Conservation (phyloP, 2,797 vertebrate genomes). For the Cryptoprocta ferox region DNA sequence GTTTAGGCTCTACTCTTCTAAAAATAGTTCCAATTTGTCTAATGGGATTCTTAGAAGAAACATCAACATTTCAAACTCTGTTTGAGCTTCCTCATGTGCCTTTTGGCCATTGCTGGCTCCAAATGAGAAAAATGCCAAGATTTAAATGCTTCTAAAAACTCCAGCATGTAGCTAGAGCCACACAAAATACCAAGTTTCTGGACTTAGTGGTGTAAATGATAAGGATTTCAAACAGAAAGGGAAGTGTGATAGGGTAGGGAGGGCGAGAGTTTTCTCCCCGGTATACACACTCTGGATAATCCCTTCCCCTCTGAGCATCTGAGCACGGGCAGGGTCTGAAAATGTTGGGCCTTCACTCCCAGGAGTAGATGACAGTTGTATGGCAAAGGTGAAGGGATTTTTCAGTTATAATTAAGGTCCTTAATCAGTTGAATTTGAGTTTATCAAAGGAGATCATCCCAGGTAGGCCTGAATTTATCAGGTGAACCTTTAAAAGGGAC, state of each 20-base stretch:
- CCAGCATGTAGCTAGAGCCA: not conserved
- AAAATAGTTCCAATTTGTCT: not conserved
- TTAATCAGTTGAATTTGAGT: not conserved
- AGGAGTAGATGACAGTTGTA: not conserved
- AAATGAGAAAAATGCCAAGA: not conserved
- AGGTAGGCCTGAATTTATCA: not conserved
- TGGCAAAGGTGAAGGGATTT: not conserved
- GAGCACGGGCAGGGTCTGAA: not conserved
- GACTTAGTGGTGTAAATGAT: not conserved
- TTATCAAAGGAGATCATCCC: not conserved
- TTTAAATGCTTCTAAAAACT: slow-evolving; percentile 7
- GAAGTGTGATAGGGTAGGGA: not conserved
- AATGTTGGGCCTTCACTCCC: not conserved
- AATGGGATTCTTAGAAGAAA: not conserved
- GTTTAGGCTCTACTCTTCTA: not conserved
- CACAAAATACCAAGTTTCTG: not conserved
- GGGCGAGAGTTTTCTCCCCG: not conserved
- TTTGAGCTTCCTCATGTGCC: not conserved
- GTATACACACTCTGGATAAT: too few relatives aligned
- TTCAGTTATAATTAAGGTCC: not conserved
- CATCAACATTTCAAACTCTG: not conserved
- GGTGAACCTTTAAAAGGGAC: not conserved
- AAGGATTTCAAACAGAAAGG: not conserved
- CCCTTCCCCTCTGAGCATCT: not conserved
- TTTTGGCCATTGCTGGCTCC: not conserved